Conservation (phyloP, 2,888 invertebrate species). For the Dusona sp. region DNA sequence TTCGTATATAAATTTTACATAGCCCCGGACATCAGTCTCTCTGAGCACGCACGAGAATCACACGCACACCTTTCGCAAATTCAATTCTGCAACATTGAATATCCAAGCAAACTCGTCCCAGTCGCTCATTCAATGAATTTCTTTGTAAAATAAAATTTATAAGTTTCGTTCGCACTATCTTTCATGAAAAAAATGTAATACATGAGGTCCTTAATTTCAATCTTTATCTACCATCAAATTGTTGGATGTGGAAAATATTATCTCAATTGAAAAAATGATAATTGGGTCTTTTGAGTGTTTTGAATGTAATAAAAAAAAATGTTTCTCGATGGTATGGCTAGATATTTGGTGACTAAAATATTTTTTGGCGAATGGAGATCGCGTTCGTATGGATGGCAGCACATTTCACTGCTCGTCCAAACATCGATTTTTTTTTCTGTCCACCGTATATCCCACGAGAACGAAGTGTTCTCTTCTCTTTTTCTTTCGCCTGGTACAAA, state of each 20-base stretch:
- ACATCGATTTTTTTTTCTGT: slow-evolving; percentile 54
- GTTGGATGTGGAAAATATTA: no score
- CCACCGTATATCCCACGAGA: slow-evolving; percentile 16
- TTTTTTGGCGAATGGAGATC: not conserved
- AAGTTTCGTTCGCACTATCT: not conserved
- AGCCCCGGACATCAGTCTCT: slow-evolving; percentile 56
- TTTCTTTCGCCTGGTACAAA: slow-evolving; percentile 26
- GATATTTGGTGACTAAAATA: not conserved
- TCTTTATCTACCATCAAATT: not conserved
- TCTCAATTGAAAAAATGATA: not conserved
- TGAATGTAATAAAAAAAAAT: not conserved
- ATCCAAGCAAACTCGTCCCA: slow-evolving; percentile 18
- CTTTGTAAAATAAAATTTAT: slow-evolving; percentile 9
- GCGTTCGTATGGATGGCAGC: slow-evolving; percentile 47
- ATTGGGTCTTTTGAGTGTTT: not conserved
- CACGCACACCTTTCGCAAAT: slow-evolving; percentile 61
- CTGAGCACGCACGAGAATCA: slow-evolving; percentile 60
- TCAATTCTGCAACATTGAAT: slow-evolving; percentile 60
- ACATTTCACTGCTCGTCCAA: slow-evolving; percentile 58
- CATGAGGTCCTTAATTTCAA: not conserved
- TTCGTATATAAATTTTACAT: slow-evolving; percentile 15
- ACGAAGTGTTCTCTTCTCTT: not conserved
- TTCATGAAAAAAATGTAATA: not conserved
- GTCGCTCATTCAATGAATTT: slow-evolving; percentile 34
- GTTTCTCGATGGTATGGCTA: not conserved